Conservation (phyloP, 2,888 invertebrate species). For the Leptinotarsa rubiginosa region DNA sequence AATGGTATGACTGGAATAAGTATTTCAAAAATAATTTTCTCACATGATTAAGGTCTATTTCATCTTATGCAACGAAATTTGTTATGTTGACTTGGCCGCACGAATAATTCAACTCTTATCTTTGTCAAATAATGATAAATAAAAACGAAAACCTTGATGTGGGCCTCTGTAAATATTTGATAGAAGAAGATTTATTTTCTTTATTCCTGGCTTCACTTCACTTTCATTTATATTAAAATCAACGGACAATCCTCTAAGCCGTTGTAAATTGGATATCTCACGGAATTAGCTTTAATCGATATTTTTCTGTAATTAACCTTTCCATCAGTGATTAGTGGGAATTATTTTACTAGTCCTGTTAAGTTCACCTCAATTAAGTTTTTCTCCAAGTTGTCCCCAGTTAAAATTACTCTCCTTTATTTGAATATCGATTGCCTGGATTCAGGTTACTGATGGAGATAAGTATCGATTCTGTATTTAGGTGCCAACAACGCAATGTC, state of each 20-base stretch:
- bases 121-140: conserved; percentile 12
- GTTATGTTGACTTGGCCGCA: background rate
- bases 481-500: background rate
- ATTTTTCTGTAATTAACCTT: too few species aligned
- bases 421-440: conserved; percentile 20
- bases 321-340: too few species aligned
- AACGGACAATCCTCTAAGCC: too few species aligned
- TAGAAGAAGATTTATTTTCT: background rate
- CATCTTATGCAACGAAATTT: background rate
- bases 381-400: background rate
- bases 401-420: conserved; percentile 7
- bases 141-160: background rate
- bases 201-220: too few species aligned
- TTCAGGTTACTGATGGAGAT: conserved; percentile 17
- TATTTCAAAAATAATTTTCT: background rate
- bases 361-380: background rate
- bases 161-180: background rate
- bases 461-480: conserved; percentile 15
- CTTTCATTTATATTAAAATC: too few species aligned
- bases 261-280: too few species aligned
- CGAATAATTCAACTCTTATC: conserved; percentile 5
- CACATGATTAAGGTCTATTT: background rate
- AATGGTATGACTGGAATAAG: too few species aligned
- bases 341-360: background rate
- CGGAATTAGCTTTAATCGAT: too few species aligned